Conservation (phyloP, 2,797 vertebrate genomes). For the Sebastes paucispinis region DNA sequence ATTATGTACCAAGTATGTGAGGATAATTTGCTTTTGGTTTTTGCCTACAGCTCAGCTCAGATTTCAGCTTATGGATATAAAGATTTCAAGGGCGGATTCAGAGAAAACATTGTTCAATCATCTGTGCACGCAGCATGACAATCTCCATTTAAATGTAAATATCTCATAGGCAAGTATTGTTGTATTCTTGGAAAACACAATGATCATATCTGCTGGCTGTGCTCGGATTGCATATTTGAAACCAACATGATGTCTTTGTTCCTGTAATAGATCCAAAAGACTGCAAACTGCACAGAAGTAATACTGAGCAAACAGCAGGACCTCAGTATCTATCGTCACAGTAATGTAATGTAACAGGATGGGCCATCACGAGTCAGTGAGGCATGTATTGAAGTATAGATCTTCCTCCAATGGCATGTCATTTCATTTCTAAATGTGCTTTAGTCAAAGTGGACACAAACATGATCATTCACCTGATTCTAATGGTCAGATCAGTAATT, state of each 20-base stretch:
- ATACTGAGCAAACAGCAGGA: not conserved
- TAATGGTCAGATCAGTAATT: slow-evolving; percentile 32
- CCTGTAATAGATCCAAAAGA: not conserved
- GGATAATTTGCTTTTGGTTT: not conserved
- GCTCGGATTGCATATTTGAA: not conserved
- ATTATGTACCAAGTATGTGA: not conserved
- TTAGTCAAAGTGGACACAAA: not conserved
- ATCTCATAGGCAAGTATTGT: slow-evolving; percentile 3
- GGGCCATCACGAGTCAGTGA: not conserved
- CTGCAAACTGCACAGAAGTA: not conserved
- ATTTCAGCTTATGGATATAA: not conserved
- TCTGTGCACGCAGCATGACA: slow-evolving; percentile 21
- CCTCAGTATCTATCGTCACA: not conserved
- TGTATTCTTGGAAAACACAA: slow-evolving; percentile 9
- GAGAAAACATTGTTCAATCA: slow-evolving; percentile 1
- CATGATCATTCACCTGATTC: not conserved
- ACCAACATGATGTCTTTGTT: not conserved
- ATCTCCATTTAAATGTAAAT: slow-evolving; percentile 49
- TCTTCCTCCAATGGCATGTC: not conserved
- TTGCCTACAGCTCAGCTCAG: not conserved
- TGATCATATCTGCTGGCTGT: not conserved
- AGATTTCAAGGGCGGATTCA: not conserved
- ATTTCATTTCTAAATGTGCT: slow-evolving; percentile 10
- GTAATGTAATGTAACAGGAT: not conserved
- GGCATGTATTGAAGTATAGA: not conserved